Evolutionary conservation across 2,888 invertebrate species (phyloP).

Genomic region (Cantharis rufa): DNA sequence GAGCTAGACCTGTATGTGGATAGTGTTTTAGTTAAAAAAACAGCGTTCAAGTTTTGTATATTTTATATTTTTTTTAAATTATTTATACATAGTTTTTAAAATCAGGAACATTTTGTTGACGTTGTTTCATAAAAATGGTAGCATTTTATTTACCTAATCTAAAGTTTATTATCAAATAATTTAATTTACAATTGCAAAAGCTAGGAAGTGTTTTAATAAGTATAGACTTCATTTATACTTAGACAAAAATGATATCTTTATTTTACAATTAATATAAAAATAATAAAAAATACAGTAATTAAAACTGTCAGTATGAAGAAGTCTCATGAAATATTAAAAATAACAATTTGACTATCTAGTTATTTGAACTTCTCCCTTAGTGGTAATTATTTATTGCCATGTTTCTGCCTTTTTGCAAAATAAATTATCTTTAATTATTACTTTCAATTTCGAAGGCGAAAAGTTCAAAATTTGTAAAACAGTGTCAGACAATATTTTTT

Average conservation of each 20-base stretch:
- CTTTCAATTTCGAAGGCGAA: background rate
- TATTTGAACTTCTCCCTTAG: conserved; percentile 9
- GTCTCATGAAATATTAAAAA: conserved; percentile 10
- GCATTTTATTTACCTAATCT: conserved; percentile 29
- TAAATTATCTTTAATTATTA: background rate
- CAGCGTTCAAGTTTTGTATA: conserved; percentile 10
- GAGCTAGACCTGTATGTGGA: background rate
- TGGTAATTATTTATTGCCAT: background rate
- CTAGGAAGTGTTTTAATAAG: conserved; percentile 27
- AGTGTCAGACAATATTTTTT: conserved; percentile 8
- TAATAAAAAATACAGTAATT: background rate
- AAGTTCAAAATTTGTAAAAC: conserved; percentile 9
- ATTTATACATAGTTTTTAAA: conserved; percentile 33
- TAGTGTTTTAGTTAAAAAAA: background rate
- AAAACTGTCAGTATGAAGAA: conserved; percentile 7
- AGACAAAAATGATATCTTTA: conserved; percentile 20
- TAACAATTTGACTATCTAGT: conserved; percentile 1
- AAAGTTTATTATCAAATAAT: conserved; percentile 31
- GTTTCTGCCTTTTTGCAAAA: background rate
- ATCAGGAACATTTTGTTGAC: conserved; percentile 34
- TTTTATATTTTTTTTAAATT: conserved; percentile 29
- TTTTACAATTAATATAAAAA: conserved; percentile 4
- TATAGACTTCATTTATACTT: conserved; percentile 23
- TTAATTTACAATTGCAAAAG: conserved; percentile 33
- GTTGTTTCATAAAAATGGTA: conserved; percentile 34